Base-by-base conservation (phyloP, 2,113 vertebrate species). In the Anolis carolinensis region DNA sequence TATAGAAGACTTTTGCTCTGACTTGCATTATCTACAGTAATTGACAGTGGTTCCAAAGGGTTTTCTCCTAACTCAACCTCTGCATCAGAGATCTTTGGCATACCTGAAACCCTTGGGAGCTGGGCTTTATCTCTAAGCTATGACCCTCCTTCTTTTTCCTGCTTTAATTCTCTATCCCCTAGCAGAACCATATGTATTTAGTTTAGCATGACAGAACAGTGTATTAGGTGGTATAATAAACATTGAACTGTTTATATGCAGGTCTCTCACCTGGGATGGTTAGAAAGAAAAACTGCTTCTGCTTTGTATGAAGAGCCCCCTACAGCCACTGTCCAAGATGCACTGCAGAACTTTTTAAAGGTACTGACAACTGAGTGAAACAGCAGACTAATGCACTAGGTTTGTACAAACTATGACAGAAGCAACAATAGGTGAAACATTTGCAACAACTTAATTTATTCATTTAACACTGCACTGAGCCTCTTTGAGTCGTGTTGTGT, bases 301-400 rank as follows among this genome's bases (percentile, higher is more conserved):
- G 97, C 97, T 0, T 93, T 98, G 77, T 98, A 97, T 82, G 96
- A 97, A 89, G 93, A 83, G 2, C 96, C 97, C 3, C 98, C 97
- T 4, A 94, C 85, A 1, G 96, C 98, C 85, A 97, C 97, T 0
- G 88, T 98, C n/a, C 93, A 97, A 14, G 97, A 99, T 0, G 98
- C 98, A 0, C 95, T 99, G 3, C 95, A 98, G 79, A 97, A 97
- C 92, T 98, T 99, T 91, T 93, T 99, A 23, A 97, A 97, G 97
- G 98, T 98, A 89, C 3, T 0, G 16, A 13, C 7, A 2, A 3
- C 27, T 11, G 0, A 1, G 68, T 70, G 21, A 2, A 7, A 0
- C 0, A 0, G 8, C 36, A 1, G 44, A 0, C 68, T 7, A 0
- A 1, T 4, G 23, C 16, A 76, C 7, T 34, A 48, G 5, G 34